Evolutionary conservation across 2,113 vertebrate species (phyloP).

Genomic region (Ceratotherium simum): DNA sequence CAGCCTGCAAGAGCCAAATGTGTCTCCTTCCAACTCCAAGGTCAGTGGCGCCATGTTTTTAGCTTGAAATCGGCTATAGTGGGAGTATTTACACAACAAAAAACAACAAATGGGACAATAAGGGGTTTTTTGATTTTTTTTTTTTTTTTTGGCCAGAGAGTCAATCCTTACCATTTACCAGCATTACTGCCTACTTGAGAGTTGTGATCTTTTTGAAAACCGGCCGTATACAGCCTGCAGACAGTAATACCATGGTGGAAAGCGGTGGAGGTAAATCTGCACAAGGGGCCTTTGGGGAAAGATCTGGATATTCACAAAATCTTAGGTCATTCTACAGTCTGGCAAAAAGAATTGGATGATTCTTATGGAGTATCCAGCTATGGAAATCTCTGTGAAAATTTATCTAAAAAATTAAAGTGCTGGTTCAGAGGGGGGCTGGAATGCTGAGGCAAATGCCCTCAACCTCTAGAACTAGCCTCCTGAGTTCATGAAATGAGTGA

Average conservation of each 20-base stretch:
- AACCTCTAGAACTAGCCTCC: neutral
- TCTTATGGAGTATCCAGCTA: neutral
- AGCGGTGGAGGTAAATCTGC: neutral
- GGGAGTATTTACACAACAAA: neutral
- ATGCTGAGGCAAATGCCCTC: neutral
- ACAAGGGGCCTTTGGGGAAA: neutral
- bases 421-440: neutral
- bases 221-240: neutral
- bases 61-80: neutral
- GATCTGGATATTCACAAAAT: neutral
- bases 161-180: neutral
- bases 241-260: neutral
- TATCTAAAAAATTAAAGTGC: neutral
- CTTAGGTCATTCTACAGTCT: neutral
- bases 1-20: neutral
- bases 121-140: neutral
- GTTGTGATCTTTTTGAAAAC: neutral
- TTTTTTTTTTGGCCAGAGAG: neutral
- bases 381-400: neutral
- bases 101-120: neutral
- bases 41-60: neutral
- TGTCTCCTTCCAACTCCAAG: neutral
- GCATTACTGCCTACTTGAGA: neutral
- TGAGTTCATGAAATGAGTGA: neutral
- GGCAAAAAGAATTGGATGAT: neutral